Evolutionary conservation across 2,888 invertebrate species (phyloP), one percentile per base, ranked within the genome.

Genomic region (Agrotis clavis): DNA sequence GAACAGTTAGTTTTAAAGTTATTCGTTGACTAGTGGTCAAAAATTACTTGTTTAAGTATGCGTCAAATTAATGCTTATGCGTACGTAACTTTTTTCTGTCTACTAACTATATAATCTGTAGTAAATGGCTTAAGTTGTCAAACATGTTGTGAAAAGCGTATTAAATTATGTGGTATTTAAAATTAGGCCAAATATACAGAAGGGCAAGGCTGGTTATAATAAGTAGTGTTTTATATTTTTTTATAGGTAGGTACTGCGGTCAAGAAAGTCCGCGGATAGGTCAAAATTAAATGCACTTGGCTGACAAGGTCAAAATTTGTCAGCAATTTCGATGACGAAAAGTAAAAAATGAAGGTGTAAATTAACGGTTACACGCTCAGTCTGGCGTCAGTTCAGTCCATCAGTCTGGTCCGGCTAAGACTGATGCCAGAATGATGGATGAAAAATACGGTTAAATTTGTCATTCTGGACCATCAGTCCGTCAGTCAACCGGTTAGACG

Each of bases 61-160:
- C 62, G 41, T 62, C 41, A 77, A 61, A 70, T 70, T 57, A 62
- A 62, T 57, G 41, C n/a, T 13, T 47, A 41, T 47, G 45, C 47
- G 47, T 30, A 57, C 6, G 5, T 47, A 71, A 51, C 14, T 59
- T 70, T 41, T 41, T 56, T 71, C 21, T 35, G 21, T 72, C 13
- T 47, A 41, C n/a, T 4, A 51, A 62, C 71, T 63, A 63, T 45
- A 2, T 78, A 71, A 75, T 77, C 71, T 71, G 50, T 21, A 51
- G 51, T 77, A 76, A 76, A 41, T 41, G 16, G 68, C 35, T 73
- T 59, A 73, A 57, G 11, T 35, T 13, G n/a, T 35, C 5, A 30
- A 35, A 57, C 57, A n/a, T 57, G 7, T 51, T 5, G 19, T 51
- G 21, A 41, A 62, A 70, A 57, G 16, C n/a, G 62, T 77, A 48